Evolutionary conservation across 2,888 invertebrate species (phyloP).

Genomic region (Erynnis tages): DNA sequence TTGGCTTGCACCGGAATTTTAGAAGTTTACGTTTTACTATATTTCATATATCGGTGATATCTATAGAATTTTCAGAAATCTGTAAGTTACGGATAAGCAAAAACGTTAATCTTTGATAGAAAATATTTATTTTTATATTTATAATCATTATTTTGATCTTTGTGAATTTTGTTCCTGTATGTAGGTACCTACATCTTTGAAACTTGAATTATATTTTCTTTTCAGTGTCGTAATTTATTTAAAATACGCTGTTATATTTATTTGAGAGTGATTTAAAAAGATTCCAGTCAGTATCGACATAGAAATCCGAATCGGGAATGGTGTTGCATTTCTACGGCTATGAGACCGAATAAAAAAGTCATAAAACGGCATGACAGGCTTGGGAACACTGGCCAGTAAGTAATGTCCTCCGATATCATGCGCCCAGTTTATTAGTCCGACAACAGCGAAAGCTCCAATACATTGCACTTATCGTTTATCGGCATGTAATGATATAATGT

Average conservation of each 20-base stretch:
- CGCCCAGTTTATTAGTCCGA: constrained; percentile 65
- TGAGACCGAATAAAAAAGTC: constrained; percentile 76
- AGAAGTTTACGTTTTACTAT: too few relatives aligned
- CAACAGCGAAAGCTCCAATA: constrained; percentile 62
- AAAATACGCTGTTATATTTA: constrained; percentile 34
- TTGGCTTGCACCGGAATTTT: too few relatives aligned
- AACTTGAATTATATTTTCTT: too few relatives aligned
- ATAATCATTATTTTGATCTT: too few relatives aligned
- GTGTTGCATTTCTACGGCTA: constrained; percentile 73
- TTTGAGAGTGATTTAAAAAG: constrained; percentile 46
- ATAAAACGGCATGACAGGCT: constrained; percentile 73
- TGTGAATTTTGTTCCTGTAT: too few relatives aligned
- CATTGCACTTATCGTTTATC: constrained; percentile 75
- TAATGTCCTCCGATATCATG: constrained; percentile 65
- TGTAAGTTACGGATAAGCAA: neutral
- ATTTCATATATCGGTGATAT: too few relatives aligned
- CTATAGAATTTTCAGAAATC: too few relatives aligned
- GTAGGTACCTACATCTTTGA: too few relatives aligned
- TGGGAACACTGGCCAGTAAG: constrained; percentile 69
- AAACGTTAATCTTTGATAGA: neutral
- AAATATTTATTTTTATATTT: neutral
- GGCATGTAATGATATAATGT: constrained; percentile 68
- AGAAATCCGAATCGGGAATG: constrained; percentile 67
- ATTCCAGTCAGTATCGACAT: constrained; percentile 57
- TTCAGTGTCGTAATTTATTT: neutral